Percentiles rank a stretch among this genome's conserved stretches.
Conservation (phyloP, 2,888 invertebrate species). For the Sycophila texana region DNA sequence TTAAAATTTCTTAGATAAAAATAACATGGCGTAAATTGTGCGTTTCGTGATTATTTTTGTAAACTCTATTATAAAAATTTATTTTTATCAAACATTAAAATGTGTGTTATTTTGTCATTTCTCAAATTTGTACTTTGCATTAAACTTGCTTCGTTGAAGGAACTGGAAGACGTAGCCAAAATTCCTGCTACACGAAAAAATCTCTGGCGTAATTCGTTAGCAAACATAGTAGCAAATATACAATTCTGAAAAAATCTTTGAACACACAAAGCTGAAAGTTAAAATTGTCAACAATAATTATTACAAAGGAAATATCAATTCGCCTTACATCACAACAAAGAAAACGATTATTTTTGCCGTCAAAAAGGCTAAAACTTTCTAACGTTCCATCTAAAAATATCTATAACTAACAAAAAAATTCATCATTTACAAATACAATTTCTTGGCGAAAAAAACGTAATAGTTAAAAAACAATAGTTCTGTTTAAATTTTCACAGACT, state of each 20-base stretch:
- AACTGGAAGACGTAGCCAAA: slow-evolving; percentile 27
- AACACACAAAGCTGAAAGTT: slow-evolving; percentile 36
- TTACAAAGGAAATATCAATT: slow-evolving; percentile 28
- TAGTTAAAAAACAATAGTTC: slow-evolving; percentile 4
- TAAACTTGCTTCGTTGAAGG: slow-evolving; percentile 19
- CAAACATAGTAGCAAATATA: slow-evolving; percentile 23
- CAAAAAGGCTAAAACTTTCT: slow-evolving; percentile 25
- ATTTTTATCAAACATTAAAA: slow-evolving; percentile 31
- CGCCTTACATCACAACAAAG: slow-evolving; percentile 37
- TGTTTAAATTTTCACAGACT: slow-evolving; percentile 46
- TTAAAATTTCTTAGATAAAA: slow-evolving; percentile 30
- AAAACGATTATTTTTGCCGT: slow-evolving; percentile 8
- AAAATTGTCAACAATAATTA: slow-evolving; percentile 40
- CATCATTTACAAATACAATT: slow-evolving; percentile 28
- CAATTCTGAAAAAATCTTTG: slow-evolving; percentile 39
- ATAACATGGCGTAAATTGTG: slow-evolving; percentile 28
- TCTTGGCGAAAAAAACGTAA: slow-evolving; percentile 15
- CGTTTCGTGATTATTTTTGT: slow-evolving; percentile 16
- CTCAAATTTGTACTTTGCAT: slow-evolving; percentile 39
- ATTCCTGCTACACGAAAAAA: slow-evolving; percentile 26
- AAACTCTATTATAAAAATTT: slow-evolving; percentile 26
- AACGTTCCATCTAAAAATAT: slow-evolving; percentile 34
- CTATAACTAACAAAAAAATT: slow-evolving; percentile 31
- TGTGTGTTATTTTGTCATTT: not conserved
- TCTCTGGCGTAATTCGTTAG: slow-evolving; percentile 34